Base-by-base conservation (phyloP, 2,797 vertebrate species). In the Molothrus aeneus region DNA sequence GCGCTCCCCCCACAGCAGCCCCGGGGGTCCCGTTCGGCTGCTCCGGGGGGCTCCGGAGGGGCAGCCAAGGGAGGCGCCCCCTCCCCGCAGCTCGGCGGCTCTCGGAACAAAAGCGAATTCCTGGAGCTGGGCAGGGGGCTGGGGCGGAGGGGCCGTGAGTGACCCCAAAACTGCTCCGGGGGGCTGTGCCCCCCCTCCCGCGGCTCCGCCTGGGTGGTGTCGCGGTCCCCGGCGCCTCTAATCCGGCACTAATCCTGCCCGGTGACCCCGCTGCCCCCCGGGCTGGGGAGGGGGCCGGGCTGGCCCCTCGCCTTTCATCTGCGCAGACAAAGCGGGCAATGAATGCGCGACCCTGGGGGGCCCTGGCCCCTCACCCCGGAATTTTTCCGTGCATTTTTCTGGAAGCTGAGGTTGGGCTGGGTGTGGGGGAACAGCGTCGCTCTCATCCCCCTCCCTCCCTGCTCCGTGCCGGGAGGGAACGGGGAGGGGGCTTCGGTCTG, bases 281-380 rank as follows among this genome's bases (percentile, higher is more conserved):
- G 57, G 36, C 71, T 51, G 87, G 64, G 64, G 43, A 83, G 71
- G 71, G 79, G 71, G 87, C 36, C 36, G 43, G 32, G 71, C 36
- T 89, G 87, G 87, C 87, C 87, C 71, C 79, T 82, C 71, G 79
- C 71, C 87, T 89, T 89, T 89, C 79, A 89, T 89, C 79, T 64
- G 43, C 19, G 50, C 5, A 89, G 87, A 89, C 87, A 89, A 89
- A 89, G 87, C 71, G 43, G 79, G 87, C 64, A 38, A 77, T 82
- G 86, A 77, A 89, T 89, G 57, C 50, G 57, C 50, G 71, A 77
- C 42, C 86, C 57, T 18, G 79, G 64, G 79, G 79, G 71, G 57
- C 32, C 79, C 36, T n/a, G 71, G 86, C 79, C 86, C 86, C 86
- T 89, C 79, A 82, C 86, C 86, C 79, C 79, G 71, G 42, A 50